A percentile compares a stretch with the other conserved stretches of the same genome.
phyloP scores from a whole-genome alignment of 2,888 invertebrate species.

The Pachycephus smyrnensis region DNA sequence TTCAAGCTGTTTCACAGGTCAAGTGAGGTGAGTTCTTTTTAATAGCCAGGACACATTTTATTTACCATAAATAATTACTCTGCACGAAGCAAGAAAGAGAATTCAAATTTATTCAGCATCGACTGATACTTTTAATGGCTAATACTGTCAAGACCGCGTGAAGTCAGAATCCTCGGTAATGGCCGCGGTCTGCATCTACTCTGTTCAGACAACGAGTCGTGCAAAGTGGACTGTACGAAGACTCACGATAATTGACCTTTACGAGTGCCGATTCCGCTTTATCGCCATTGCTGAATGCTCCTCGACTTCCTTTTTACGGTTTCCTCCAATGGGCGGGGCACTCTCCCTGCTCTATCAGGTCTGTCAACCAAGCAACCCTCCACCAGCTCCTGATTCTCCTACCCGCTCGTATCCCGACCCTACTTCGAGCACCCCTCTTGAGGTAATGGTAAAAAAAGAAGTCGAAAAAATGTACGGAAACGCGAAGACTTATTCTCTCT shows the following conservation, averaged over 20 bases:
- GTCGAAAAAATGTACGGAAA: neutral
- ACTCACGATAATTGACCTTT: neutral
- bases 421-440: slow-evolving; percentile 36
- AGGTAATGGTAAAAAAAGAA: neutral
- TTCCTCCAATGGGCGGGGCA: slow-evolving; percentile 56
- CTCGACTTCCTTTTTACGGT: slow-evolving; percentile 29
- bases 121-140: neutral
- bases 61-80: neutral
- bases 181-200: neutral
- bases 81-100: neutral
- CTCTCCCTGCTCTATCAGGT: slow-evolving; percentile 35
- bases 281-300: slow-evolving; percentile 33
- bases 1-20: neutral
- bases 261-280: slow-evolving; percentile 16
- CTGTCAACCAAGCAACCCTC: slow-evolving; percentile 48
- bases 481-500: neutral
- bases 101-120: neutral
- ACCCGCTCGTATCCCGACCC: slow-evolving; percentile 44
- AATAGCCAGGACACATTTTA: neutral
- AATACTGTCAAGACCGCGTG: neutral
- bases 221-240: neutral
- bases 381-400: slow-evolving; percentile 21
- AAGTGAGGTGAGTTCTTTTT: neutral
- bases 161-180: neutral
- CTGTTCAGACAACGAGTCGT: neutral